Conservation (phyloP, 2,113 vertebrate genomes). For the Sardina pilchardus region DNA sequence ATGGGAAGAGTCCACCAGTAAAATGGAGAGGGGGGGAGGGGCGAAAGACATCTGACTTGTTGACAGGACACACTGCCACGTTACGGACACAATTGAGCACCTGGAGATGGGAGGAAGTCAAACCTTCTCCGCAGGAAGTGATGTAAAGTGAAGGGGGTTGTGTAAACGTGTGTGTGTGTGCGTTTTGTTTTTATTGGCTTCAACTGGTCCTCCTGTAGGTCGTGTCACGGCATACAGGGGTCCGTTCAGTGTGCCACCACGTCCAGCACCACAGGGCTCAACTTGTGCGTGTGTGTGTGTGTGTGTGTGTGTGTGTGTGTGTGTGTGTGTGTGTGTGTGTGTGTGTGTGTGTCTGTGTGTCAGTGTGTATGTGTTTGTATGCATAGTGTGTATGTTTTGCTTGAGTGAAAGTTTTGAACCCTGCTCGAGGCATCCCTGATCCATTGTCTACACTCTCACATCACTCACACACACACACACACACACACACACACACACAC, state of each 20-base stretch:
- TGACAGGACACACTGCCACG: slow-evolving; percentile 9
- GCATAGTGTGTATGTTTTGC: slow-evolving; percentile 29
- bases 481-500: not conserved
- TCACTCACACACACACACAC: not conserved
- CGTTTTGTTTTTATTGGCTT: not conserved
- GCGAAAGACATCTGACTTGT: not conserved
- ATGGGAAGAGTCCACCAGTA: slow-evolving; percentile 31
- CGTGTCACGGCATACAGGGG: not conserved
- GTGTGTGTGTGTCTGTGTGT: slow-evolving; percentile 30
- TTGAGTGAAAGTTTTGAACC: slow-evolving; percentile 16
- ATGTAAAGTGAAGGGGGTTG: not conserved
- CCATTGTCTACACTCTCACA: not conserved
- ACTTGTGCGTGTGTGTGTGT: not conserved
- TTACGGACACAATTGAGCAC: slow-evolving; percentile 43
- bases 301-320: not conserved
- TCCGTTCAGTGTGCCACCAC: no score
- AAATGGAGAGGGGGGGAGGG: slow-evolving; percentile 22
- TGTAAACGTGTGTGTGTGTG: not conserved
- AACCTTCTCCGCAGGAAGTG: not conserved
- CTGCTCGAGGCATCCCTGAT: not conserved
- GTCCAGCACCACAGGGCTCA: not conserved
- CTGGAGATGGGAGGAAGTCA: slow-evolving; percentile 4
- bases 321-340: slow-evolving; percentile 32
- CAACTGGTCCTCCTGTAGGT: not conserved
- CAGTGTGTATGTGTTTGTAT: slow-evolving; percentile 39